These are phyloP conservation scores for Aspidapion aeneum DNA, from an alignment of 2,888 invertebrate genomes.

Conservation along the genomic window DNA sequence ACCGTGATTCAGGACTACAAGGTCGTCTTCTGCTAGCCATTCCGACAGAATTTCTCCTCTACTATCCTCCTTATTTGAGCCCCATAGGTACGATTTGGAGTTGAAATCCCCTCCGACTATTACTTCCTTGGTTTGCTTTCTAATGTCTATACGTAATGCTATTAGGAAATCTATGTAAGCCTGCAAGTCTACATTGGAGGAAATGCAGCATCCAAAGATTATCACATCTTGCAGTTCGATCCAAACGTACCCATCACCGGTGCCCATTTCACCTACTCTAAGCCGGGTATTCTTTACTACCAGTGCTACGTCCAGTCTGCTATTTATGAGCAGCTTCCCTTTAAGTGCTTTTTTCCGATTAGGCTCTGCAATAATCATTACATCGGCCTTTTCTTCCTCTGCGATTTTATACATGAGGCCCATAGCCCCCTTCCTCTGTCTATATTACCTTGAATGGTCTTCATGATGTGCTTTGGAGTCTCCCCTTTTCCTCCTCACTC, in stretches of 20 bases:
- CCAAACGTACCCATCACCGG: neutral
- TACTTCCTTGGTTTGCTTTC: conserved; percentile 1
- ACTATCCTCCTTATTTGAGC: conserved; percentile 1
- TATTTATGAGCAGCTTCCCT: neutral
- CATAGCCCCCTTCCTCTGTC: conserved; percentile 9
- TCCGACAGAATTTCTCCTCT: conserved; percentile 12
- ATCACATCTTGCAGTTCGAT: neutral
- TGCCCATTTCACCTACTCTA: neutral
- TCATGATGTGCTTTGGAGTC: neutral
- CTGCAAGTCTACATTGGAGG: neutral
- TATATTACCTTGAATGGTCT: conserved; percentile 10
- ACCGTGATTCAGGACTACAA: conserved; percentile 7
- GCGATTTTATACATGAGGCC: conserved; percentile 16
- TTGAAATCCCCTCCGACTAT: conserved; percentile 15
- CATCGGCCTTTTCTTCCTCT: conserved; percentile 8
- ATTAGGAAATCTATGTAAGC: neutral
- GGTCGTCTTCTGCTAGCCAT: conserved; percentile 2
- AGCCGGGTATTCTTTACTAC: neutral
- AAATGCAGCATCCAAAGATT: neutral
- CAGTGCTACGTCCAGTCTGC: conserved; percentile 2
- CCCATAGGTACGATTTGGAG: conserved; percentile 14
- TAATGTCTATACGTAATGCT: neutral
- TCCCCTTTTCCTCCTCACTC: conserved; percentile 8
- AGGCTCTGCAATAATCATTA: conserved; percentile 18
- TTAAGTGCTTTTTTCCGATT: conserved; percentile 5